phyloP scores from a whole-genome alignment of 2,113 vertebrate species.

The Campylomormyrus numenius region DNA sequence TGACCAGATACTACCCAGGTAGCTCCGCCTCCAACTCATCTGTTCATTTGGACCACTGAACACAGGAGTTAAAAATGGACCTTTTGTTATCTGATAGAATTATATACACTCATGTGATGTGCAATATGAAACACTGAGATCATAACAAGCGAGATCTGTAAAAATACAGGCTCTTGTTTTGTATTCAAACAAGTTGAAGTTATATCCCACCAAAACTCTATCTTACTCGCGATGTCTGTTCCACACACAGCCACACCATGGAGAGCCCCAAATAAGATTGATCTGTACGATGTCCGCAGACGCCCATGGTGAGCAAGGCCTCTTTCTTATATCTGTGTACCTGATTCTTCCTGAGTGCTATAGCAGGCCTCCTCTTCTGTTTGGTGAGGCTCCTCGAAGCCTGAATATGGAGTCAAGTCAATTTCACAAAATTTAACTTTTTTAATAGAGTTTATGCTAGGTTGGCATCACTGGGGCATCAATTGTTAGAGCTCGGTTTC shows the following conservation, averaged over 20 bases:
- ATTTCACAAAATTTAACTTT: not conserved
- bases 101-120: not conserved
- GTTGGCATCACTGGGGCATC: not conserved
- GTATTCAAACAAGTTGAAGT: not conserved
- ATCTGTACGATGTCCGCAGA: constrained; percentile 90
- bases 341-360: not conserved
- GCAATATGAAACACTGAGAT: not conserved
- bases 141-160: not conserved
- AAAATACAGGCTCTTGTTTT: not conserved
- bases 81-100: not conserved
- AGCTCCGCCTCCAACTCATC: not conserved
- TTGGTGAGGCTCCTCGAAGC: not conserved
- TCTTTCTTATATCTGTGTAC: not conserved
- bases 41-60: not conserved
- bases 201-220: not conserved
- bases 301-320: constrained; percentile 78
- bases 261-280: constrained; percentile 94
- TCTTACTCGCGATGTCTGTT: not conserved
- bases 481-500: not conserved
- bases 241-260: constrained; percentile 75
- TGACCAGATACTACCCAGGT: constrained; percentile 97
- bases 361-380: not conserved
- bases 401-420: not conserved
- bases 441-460: not conserved
- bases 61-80: not conserved